Evolutionary conservation across 2,888 invertebrate species (phyloP), one percentile per base, ranked within the genome.

Genomic region (Luperina testacea): DNA sequence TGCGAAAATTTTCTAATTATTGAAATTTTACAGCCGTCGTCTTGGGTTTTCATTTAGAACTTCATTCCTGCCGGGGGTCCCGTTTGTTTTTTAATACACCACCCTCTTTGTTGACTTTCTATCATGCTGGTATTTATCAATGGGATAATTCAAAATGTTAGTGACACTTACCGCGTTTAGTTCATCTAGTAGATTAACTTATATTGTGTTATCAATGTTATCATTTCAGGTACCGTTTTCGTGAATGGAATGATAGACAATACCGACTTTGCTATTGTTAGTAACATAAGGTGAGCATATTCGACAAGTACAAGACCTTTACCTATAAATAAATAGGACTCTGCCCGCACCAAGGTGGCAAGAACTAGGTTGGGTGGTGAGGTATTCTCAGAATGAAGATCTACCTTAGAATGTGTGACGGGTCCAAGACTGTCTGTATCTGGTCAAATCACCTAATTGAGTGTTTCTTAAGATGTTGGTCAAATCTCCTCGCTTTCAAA

Each of bases 261-360:
- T 17, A 42, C n/a, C 32, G 20, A 51, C 5, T 72, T 72, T 38
- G n/a, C 61, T 45, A 3, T 57, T 27, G 51, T 72, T 24, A 53
- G 59, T 17, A 80, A 80, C 45, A 27, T 80, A 32, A 80, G 78
- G 79, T 78, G 20, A 77, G 57, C 27, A 59, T 8, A 15, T 59
- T 73, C 20, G 27, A 27, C 51, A 45, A 27, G 9, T 17, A 68
- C 17, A n/a, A 42, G 17, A 63, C 27, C 17, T 51, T 51, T 9
- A 63, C 63, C 38, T 24, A 42, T 9, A n/a, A n/a, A 67, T 67
- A 67, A 42, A 67, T 68, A 17, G 17, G 67, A 45, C 2, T 32
- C 63, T 17, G 13, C 59, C 24, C 24, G 24, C 24, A 38, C 24
- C 65, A 24, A 38, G 13, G 38, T 38, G 42, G 17, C 17, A 27